These are phyloP conservation scores for Rhynchophorus ferrugineus DNA, from an alignment of 1,140 invertebrate species.

Conservation along the genomic window DNA sequence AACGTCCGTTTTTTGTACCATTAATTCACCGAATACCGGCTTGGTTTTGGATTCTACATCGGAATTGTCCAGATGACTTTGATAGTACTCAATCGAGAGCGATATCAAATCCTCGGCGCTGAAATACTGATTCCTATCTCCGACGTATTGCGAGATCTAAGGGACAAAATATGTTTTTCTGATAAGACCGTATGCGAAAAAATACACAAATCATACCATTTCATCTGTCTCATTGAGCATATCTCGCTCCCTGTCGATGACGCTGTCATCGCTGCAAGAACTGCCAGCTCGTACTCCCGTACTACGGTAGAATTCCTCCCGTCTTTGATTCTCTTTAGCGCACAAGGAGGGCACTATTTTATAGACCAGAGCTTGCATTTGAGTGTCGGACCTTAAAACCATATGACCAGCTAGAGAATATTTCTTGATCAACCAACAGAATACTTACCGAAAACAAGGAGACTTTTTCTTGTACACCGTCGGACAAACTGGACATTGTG, in stretches of 20 bases:
- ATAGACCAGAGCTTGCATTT: conserved; percentile 90
- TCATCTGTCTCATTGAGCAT: conserved; percentile 30
- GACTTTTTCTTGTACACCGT: conserved; percentile 33
- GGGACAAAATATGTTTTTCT: background rate
- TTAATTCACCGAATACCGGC: background rate
- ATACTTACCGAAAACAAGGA: conserved; percentile 31
- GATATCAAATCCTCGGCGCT: conserved; percentile 85
- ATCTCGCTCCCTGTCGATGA: conserved; percentile 32
- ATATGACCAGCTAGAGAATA: background rate
- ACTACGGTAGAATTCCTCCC: conserved; percentile 55
- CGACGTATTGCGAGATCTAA: conserved; percentile 24
- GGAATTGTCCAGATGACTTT: conserved; percentile 34
- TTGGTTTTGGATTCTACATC: conserved; percentile 3
- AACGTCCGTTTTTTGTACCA: background rate
- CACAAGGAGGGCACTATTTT: conserved; percentile 90
- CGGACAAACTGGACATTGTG: conserved; percentile 33
- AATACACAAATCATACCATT: conserved; percentile 19
- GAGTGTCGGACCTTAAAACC: conserved; percentile 68
- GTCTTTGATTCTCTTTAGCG: conserved; percentile 78
- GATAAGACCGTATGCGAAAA: background rate
- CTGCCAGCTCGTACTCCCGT: conserved; percentile 34
- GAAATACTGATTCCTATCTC: conserved; percentile 31
- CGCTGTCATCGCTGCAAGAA: conserved; percentile 38
- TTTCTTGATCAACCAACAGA: background rate
- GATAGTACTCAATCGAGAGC: conserved; percentile 66